Base-by-base conservation (phyloP, 2,888 invertebrate species). In the Ochropleura leucogaster region DNA sequence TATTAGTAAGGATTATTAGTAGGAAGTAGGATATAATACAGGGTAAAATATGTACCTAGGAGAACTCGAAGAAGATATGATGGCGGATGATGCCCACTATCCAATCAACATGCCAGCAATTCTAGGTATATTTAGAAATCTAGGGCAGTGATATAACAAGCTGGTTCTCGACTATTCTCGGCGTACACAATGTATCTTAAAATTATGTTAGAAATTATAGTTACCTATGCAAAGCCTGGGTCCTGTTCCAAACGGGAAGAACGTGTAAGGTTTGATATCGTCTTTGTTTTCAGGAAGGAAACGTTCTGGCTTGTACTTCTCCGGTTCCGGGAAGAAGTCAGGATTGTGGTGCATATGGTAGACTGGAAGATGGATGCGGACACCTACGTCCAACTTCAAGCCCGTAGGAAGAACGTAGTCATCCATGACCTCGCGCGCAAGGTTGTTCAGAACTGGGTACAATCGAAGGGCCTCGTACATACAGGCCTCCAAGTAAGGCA, bases 401-500 rank as follows among this genome's bases (percentile, higher is more conserved):
- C 86, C 67, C 55, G 85, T 57, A 84, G 88, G 51, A 68, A 85
- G 42, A 55, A 83, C 71, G 30, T 77, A 83, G 16, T 87, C 77
- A 0, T 86, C 85, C 87, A 87, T 86, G 1, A 93, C 91, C 71
- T 94, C 93, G 0, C 95, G 86, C 0, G 93, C 88, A 0, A 94
- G 49, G 0, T 87, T 66, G 0, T 90, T 90, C 0, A 94, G 20
- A 0, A 92, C 89, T 0, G 95, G 95, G 53, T 94, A 93, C 20
- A n/a, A 53, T 0, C 95, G 91, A 0, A 95, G 77, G 0, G 92
- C 77, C 79, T 95, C 95, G 4, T 91, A 82, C 2, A 92, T 62
- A 75, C 94, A 93, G 2, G 93, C 93, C 7, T 92, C 90, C 0
- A 93, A 73, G 67, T 89, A 95, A 0, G 93, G 90, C 59, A 94